These are phyloP conservation scores for Trogon surrucura DNA, from an alignment of 2,113 vertebrate species.

Conservation along the genomic window DNA sequence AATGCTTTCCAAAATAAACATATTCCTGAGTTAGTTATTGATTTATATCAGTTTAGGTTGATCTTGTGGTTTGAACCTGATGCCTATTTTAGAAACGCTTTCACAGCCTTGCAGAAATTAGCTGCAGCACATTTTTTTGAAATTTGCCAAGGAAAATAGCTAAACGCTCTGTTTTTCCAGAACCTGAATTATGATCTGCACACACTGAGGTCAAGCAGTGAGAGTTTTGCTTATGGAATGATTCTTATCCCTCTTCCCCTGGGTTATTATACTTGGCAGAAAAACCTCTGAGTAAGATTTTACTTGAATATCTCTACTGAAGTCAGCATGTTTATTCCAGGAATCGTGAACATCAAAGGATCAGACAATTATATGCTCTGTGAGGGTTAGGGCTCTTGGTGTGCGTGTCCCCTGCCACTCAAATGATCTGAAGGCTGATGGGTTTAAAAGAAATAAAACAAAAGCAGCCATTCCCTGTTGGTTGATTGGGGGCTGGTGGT, in stretches of 20 bases:
- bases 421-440: neutral
- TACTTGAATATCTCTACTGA: constrained; percentile 69
- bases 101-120: constrained; percentile 69
- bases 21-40: constrained; percentile 63
- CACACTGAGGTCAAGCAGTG: constrained; percentile 67
- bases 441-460: neutral
- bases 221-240: constrained; percentile 67
- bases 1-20: constrained; percentile 65
- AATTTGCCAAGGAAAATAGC: constrained; percentile 73
- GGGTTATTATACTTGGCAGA: constrained; percentile 70
- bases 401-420: neutral
- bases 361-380: constrained; percentile 46
- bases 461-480: neutral
- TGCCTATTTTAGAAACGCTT: constrained; percentile 72
- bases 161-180: constrained; percentile 64
- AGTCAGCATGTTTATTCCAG: constrained; percentile 69
- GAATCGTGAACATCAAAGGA: constrained; percentile 43
- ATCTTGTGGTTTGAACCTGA: constrained; percentile 71
- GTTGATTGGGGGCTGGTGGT: too few relatives aligned
- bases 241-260: constrained; percentile 69
- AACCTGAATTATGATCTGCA: constrained; percentile 66
- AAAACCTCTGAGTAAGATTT: constrained; percentile 68
- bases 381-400: constrained; percentile 24
- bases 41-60: constrained; percentile 70
- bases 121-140: constrained; percentile 60